Evolutionary conservation across 2,797 vertebrate species (phyloP), one percentile per base, ranked within the genome.

Genomic region (Diplodus sargus): DNA sequence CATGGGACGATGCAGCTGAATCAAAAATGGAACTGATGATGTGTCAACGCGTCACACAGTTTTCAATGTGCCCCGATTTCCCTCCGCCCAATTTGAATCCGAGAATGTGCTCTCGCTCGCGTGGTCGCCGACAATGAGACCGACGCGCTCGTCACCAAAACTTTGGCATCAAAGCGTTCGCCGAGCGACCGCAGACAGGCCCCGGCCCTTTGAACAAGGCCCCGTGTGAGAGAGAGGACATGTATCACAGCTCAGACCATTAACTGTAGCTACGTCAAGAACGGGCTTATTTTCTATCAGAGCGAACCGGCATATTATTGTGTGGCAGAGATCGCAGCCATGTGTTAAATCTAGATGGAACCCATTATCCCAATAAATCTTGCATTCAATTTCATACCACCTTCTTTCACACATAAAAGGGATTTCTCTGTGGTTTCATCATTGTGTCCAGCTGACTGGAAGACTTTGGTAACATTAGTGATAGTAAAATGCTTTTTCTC

Each of bases 391-490:
- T 91, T 86, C 84, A 89, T 77, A 79, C 70, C 39, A 70, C 78
- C 79, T 76, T 83, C 75, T 84, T 85, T 88, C 80, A 48, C 83
- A 87, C 89, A 91, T 88, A 71, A 90, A 87, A 84, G 82, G 52
- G 84, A 86, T 92, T 94, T 95, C 90, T 86, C 77, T 83, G 60
- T 74, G 63, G 91, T 95, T 95, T 92, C 93, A 94, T 96, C 93
- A 95, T 87, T 83, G 75, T 85, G 79, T 86, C 81, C 86, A 78
- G 64, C 85, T 87, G 66, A 83, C 79, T 85, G 30, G 48, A 72
- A 85, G 70, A 81, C 79, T 84, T 52, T 54, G 76, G 74, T 78
- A 85, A 79, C 69, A 87, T 76, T 65, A 52, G 65, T 78, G 64
- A 86, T 88, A 85, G 87, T 74, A 68, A n/a, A n/a, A 48, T 81